Percentiles rank a stretch among this genome's conserved stretches.
phyloP scores from a whole-genome alignment of 2,113 vertebrate species.

The Podiceps cristatus region DNA sequence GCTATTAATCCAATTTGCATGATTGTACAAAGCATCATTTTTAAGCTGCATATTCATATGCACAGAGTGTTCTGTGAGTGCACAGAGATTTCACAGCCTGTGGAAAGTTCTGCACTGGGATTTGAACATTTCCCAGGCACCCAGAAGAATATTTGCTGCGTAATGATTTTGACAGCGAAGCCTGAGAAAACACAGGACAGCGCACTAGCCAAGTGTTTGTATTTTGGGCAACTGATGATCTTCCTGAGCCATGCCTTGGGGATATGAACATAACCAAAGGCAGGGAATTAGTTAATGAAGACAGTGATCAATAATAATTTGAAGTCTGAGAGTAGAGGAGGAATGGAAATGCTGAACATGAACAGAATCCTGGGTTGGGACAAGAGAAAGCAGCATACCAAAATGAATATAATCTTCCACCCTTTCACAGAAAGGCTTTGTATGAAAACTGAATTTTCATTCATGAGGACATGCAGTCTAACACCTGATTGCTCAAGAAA shows the following conservation, averaged over 20 bases:
- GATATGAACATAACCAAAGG: background rate
- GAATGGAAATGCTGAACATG: background rate
- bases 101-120: background rate
- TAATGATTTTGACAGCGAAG: background rate
- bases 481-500: background rate
- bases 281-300: background rate
- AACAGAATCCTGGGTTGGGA: background rate
- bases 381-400: background rate
- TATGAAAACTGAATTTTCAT: background rate
- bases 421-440: background rate
- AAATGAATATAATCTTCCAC: background rate
- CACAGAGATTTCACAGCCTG: background rate
- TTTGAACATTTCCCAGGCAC: background rate
- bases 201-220: background rate
- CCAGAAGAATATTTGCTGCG: background rate
- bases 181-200: background rate
- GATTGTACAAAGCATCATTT: constrained; percentile 26
- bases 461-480: background rate
- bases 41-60: constrained; percentile 6
- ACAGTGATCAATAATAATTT: background rate
- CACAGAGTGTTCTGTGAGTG: background rate
- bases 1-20: constrained; percentile 37
- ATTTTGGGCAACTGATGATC: background rate
- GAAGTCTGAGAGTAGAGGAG: background rate
- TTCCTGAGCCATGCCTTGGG: background rate